Conservation (phyloP, 2,888 invertebrate genomes). For the Heliconius charithonia region DNA sequence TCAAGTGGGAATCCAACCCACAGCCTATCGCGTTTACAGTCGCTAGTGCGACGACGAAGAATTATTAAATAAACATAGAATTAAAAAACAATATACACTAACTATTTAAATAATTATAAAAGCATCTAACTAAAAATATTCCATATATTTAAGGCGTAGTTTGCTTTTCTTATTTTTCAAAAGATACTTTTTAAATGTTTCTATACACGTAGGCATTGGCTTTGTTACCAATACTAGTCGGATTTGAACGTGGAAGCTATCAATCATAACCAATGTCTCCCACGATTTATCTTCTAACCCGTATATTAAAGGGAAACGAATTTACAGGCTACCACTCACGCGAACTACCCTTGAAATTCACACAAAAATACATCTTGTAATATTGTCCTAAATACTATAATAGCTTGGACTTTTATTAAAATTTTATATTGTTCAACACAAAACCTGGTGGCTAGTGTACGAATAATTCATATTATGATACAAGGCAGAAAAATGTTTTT, state of each 20-base stretch:
- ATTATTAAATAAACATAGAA: no score
- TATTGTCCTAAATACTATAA: conserved; percentile 32
- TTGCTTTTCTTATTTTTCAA: no score
- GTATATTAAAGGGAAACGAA: conserved; percentile 73
- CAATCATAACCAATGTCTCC: conserved; percentile 76
- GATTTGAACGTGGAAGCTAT: conserved; percentile 67
- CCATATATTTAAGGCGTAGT: neutral
- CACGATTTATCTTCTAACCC: conserved; percentile 73
- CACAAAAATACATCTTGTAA: conserved; percentile 37
- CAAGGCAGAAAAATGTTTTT: conserved; percentile 46
- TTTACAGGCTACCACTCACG: conserved; percentile 43
- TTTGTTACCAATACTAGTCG: conserved; percentile 49
- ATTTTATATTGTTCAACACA: conserved; percentile 38
- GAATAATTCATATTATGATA: conserved; percentile 51
- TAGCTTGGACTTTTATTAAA: conserved; percentile 37
- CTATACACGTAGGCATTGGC: conserved; percentile 33
- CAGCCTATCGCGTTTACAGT: no score
- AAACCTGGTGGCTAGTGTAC: conserved; percentile 45
- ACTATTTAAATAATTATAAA: neutral
- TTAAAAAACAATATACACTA: no score
- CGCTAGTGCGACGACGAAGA: no score
- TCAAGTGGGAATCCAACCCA: no score
- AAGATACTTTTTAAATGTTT: conserved; percentile 12
- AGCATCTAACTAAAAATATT: neutral
- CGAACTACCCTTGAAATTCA: conserved; percentile 25